A percentile compares a stretch with the other conserved stretches of the same genome.
Evolutionary conservation across 2,113 vertebrate genomes (phyloP).

Genomic region (Thalassarche chlororhynchos): DNA sequence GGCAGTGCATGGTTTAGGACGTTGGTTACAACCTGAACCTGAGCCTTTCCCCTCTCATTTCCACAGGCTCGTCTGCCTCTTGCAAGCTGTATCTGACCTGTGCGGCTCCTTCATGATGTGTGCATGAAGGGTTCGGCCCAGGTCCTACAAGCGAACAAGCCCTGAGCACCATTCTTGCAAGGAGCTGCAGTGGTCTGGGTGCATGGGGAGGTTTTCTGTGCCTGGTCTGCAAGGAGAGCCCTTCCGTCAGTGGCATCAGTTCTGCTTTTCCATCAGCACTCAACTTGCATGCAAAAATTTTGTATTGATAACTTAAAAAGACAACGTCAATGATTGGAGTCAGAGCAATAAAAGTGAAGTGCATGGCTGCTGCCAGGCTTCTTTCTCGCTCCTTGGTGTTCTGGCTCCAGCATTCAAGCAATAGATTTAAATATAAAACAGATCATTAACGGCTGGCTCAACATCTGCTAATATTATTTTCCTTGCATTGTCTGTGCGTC

Average conservation of each 20-base stretch:
- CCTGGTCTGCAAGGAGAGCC: neutral
- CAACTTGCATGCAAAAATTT: neutral
- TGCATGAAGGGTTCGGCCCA: neutral
- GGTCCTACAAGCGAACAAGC: neutral
- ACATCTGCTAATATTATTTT: constrained; percentile 76
- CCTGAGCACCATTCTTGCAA: neutral
- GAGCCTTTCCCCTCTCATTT: neutral
- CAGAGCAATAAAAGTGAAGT: constrained; percentile 55
- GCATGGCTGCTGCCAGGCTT: constrained; percentile 49
- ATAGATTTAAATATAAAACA: constrained; percentile 74
- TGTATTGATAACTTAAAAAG: constrained; percentile 25
- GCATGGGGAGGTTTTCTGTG: neutral
- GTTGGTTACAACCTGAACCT: neutral
- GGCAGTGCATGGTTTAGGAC: accelerated
- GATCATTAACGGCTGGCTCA: constrained; percentile 70
- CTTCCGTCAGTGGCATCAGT: neutral
- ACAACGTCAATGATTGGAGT: constrained; percentile 11
- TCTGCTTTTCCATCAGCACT: neutral
- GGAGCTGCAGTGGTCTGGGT: neutral
- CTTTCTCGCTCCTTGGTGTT: constrained; percentile 56
- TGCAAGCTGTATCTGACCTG: neutral
- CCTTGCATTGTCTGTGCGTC: constrained; percentile 68
- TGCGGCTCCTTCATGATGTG: neutral
- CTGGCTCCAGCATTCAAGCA: constrained; percentile 52
- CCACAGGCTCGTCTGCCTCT: neutral